Base-by-base conservation (phyloP, 2,888 invertebrate species). In the Oscheius sp. region DNA sequence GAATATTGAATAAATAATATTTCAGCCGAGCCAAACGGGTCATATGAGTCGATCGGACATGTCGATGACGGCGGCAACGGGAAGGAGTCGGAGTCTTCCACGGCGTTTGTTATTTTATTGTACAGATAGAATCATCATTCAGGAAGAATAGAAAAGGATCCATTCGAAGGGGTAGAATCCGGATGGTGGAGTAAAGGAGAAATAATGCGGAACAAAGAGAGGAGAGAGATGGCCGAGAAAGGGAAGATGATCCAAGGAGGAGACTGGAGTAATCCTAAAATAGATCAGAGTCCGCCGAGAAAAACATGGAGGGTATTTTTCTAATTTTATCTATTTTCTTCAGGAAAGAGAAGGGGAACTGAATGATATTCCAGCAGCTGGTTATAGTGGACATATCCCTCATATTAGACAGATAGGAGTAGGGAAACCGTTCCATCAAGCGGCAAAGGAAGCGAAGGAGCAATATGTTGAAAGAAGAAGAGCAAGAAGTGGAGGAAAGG, bases 131-230 rank as follows among this genome's bases (percentile, higher is more conserved):
- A n/a, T n/a, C n/a, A n/a, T n/a, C n/a, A n/a, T n/a, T 17, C 22
- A 59, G 57, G 45, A 74, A 70, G 62, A 64, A 62, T 77, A 30
- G 77, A 77, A 45, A 77, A 73, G 62, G 75, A 79, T 65, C 77
- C 79, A 14, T 79, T 79, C 54, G 79, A 77, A 36, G 79, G 79
- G 26, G 67, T 79, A 20, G 79, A 79, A 26, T 72, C 73, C 44
- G 79, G 79, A 8, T 73, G 75, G 68, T 79, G 74, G 70, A 75
- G 75, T 32, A 79, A 79, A 63, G 79, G 79, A 68, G 79, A 79
- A 33, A 74, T 79, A 8, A 66, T 71, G 14, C 73, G 79, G 33
- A 79, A 79, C 47, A 72, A 72, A 69, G 76, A 76, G 65, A 67
- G 76, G 17, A 65, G 76, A 24, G 71, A 76, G 57, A 68, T 76